Evolutionary conservation across 2,113 vertebrate genomes (phyloP), one percentile per base, ranked within the genome.

Genomic region (Bagarius yarrelli): DNA sequence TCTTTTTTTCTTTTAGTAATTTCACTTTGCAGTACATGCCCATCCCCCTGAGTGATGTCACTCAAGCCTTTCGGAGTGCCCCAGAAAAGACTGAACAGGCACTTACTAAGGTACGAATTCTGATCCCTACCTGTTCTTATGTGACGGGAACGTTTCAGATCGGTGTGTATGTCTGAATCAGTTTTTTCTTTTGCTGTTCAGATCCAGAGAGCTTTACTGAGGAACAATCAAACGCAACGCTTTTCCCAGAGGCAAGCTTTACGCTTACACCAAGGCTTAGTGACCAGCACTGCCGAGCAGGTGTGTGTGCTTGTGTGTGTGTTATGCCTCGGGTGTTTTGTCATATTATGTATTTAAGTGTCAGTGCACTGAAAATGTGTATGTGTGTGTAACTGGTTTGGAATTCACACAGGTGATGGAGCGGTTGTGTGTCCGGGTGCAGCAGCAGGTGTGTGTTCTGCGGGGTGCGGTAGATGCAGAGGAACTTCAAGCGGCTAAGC

Each of bases 11-110:
- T 50, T 19, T 80, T 83, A 97, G 96, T 89, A 97, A 97, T 91
- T 95, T 95, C 76, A 97, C 94, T 0, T 89, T 97, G 80, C 95
- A 95, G 75, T 96, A 94, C 89, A 97, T 97, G 96, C 95, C 96
- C 78, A 92, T 97, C 72, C 95, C 96, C 0, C 92, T 97, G 87
- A 93, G 94, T 0, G 96, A 97, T 86, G 93, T 96, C 88, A 94
- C 94, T 2, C 94, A 96, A 78, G 95, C 96, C 0, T 94, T 95
- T 86, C 95, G 95, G 84, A 93, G 91, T 0, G 89, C 94, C 72
- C 96, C 96, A 0, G 95, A 96, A 85, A 95, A 91, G 89, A 96
- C 93, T 0, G 96, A 97, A 67, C 95, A 95, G 4, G 95, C 95
- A 34, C 90, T 96, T 89, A 94, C 94, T 83, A 96, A 95, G 95